Percentiles rank a stretch among this genome's conserved stretches.
These are phyloP conservation scores for Brenthis daphne DNA, from an alignment of 2,888 invertebrate species.

Conservation along the genomic window DNA sequence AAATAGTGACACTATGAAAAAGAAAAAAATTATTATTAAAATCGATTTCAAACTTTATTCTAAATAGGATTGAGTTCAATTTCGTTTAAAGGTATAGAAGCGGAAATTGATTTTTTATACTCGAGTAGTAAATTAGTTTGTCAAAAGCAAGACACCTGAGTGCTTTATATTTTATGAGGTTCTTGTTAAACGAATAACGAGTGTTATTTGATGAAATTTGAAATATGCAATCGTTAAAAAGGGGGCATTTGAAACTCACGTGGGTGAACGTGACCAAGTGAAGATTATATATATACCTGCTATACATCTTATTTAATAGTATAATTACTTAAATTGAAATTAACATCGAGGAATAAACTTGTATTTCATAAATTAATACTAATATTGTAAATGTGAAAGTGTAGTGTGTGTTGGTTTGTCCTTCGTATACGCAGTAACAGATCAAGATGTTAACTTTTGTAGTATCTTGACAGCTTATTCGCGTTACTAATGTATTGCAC, in stretches of 20 bases:
- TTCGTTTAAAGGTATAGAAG: not conserved
- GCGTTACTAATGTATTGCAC: too few species aligned
- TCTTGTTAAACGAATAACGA: conserved; percentile 56
- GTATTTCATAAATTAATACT: too few species aligned
- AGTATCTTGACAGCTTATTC: too few species aligned
- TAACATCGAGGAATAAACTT: too few species aligned
- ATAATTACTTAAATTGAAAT: too few species aligned
- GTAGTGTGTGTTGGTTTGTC: too few species aligned
- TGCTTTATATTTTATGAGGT: conserved; percentile 56
- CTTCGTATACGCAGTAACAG: too few species aligned
- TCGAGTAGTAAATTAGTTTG: conserved; percentile 58
- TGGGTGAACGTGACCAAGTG: not conserved
- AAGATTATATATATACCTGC: not conserved
- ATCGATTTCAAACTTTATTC: not conserved
- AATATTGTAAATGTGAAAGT: too few species aligned
- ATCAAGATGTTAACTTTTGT: too few species aligned
- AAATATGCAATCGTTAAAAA: conserved; percentile 33
- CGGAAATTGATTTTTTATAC: conserved; percentile 21
- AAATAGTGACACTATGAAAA: conserved; percentile 41
- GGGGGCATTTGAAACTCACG: not conserved
- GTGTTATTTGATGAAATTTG: conserved; percentile 50
- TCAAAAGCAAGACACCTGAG: conserved; percentile 62
- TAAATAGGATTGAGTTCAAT: not conserved
- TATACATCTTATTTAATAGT: too few species aligned
- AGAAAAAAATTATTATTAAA: not conserved